Evolutionary conservation across 2,888 invertebrate species (phyloP).

Genomic region (Hoplodrina ambigua): DNA sequence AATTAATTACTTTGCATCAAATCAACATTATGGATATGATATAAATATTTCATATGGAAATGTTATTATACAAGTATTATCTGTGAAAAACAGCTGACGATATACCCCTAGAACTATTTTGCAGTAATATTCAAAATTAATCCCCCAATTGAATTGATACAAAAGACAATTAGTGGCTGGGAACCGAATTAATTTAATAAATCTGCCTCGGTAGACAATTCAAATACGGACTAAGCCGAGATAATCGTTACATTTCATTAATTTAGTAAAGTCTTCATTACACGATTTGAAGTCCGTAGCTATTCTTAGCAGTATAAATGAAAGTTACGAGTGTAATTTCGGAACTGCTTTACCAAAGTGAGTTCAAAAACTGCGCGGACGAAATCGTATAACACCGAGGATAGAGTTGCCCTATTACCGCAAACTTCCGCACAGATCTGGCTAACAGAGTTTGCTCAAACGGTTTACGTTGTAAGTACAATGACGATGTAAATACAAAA

Average conservation of each 20-base stretch:
- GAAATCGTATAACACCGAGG: constrained; percentile 60
- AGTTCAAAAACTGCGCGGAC: constrained; percentile 61
- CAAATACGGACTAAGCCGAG: constrained; percentile 66
- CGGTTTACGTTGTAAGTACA: constrained; percentile 61
- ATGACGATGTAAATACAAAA: constrained; percentile 58
- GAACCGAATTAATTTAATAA: constrained; percentile 74
- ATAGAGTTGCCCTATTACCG: constrained; percentile 62
- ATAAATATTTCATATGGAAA: constrained; percentile 8
- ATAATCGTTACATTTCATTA: constrained; percentile 69
- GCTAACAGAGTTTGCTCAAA: constrained; percentile 62
- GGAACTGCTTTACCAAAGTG: constrained; percentile 62
- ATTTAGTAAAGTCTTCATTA: constrained; percentile 60
- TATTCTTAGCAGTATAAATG: constrained; percentile 54
- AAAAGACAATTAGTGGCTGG: constrained; percentile 74
- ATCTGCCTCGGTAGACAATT: constrained; percentile 70
- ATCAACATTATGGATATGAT: constrained; percentile 16
- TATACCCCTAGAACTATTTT: constrained; percentile 53
- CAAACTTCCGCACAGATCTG: constrained; percentile 60
- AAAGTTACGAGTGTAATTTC: constrained; percentile 61
- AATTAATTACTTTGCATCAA: constrained; percentile 6
- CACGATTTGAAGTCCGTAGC: constrained; percentile 48
- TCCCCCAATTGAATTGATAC: constrained; percentile 72
- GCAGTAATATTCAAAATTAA: constrained; percentile 71
- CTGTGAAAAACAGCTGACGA: constrained; percentile 29
- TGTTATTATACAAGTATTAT: constrained; percentile 31